Conservation (phyloP, 2,113 vertebrate genomes). For the Pagrus major region DNA sequence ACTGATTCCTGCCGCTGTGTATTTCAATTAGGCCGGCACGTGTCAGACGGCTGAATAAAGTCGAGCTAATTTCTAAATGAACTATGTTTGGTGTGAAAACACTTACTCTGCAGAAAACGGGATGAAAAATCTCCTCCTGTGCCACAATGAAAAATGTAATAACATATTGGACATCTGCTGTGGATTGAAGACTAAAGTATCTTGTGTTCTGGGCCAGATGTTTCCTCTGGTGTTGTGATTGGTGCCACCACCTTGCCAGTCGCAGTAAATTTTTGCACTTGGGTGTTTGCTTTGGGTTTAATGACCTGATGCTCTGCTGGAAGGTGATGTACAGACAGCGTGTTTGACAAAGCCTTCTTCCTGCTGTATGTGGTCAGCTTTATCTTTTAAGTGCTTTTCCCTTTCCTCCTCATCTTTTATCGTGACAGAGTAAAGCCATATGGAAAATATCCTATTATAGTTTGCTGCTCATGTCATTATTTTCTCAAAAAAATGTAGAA, state of each 20-base stretch:
- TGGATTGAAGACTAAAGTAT: slow-evolving; percentile 75
- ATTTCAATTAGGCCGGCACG: slow-evolving; percentile 45
- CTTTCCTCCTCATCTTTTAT: slow-evolving; percentile 4
- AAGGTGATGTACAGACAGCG: slow-evolving; percentile 19
- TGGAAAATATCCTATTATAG: slow-evolving; percentile 24
- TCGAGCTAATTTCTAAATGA: slow-evolving; percentile 86
- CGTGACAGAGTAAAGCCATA: slow-evolving; percentile 8
- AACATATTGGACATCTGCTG: slow-evolving; percentile 92
- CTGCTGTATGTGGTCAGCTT: slow-evolving; percentile 22
- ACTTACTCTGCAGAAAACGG: slow-evolving; percentile 88
- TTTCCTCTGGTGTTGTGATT: slow-evolving; percentile 75
- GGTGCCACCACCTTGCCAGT: slow-evolving; percentile 49
- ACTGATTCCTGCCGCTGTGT: slow-evolving; percentile 14
- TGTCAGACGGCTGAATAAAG: slow-evolving; percentile 61
- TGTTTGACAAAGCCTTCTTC: slow-evolving; percentile 17
- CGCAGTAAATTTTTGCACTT: slow-evolving; percentile 56
- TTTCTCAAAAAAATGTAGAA: slow-evolving; percentile 10
- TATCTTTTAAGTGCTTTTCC: slow-evolving; percentile 15
- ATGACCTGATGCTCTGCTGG: slow-evolving; percentile 3
- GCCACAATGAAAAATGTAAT: slow-evolving; percentile 92
- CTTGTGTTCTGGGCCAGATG: slow-evolving; percentile 82
- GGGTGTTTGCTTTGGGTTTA: slow-evolving; percentile 42
- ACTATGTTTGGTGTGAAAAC: slow-evolving; percentile 83
- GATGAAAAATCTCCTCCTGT: slow-evolving; percentile 85
- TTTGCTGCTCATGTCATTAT: background rate